Evolutionary conservation across 2,888 invertebrate genomes (phyloP).

Genomic region (Cetonia aurata): DNA sequence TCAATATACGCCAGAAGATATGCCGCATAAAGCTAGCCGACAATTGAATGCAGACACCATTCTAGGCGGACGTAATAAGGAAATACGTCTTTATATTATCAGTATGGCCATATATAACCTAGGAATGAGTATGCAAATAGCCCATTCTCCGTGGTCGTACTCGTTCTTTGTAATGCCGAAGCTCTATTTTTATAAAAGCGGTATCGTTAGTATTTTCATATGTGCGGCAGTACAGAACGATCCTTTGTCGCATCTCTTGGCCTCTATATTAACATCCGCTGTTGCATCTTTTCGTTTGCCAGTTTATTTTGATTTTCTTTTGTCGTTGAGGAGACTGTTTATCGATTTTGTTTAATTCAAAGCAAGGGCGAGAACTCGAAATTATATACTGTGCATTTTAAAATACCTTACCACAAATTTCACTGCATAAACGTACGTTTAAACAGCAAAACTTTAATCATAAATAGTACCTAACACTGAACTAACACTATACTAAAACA

Average conservation of each 20-base stretch:
- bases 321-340: too few relatives aligned
- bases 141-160: slow-evolving; percentile 10
- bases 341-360: too few relatives aligned
- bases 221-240: background rate
- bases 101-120: slow-evolving; percentile 8
- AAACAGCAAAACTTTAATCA: too few relatives aligned
- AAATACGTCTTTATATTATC: slow-evolving; percentile 37
- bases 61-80: slow-evolving; percentile 19
- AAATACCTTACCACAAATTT: too few relatives aligned
- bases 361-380: too few relatives aligned
- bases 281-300: background rate
- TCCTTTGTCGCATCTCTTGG: slow-evolving; percentile 14
- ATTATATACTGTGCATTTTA: too few relatives aligned
- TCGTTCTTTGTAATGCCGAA: slow-evolving; percentile 16
- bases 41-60: slow-evolving; percentile 10
- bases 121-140: slow-evolving; percentile 27
- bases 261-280: slow-evolving; percentile 1
- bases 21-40: slow-evolving; percentile 13
- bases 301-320: slow-evolving; percentile 7
- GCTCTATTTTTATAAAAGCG: slow-evolving; percentile 31
- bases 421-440: too few relatives aligned
- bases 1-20: too few relatives aligned
- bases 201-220: slow-evolving; percentile 23
- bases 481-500: too few relatives aligned
- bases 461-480: too few relatives aligned